phyloP scores from a whole-genome alignment of 1,140 invertebrate genomes.

The Eueides isabella region DNA sequence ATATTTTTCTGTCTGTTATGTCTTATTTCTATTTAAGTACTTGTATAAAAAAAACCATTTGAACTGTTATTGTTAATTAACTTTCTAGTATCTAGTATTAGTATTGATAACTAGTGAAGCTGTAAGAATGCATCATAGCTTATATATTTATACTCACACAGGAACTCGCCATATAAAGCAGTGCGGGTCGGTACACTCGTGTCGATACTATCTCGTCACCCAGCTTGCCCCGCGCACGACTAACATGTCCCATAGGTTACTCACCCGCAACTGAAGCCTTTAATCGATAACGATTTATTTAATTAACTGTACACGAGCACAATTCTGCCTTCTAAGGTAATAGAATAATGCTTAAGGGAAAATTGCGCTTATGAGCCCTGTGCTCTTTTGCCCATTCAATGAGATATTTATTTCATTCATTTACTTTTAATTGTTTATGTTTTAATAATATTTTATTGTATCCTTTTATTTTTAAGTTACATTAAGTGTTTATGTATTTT shows the following conservation, averaged over 20 bases:
- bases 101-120: conserved; percentile 9
- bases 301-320: conserved; percentile 54
- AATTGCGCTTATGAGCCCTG: conserved; percentile 29
- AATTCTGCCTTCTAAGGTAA: conserved; percentile 38
- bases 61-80: neutral
- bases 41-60: neutral
- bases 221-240: conserved; percentile 70
- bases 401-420: conserved; percentile 1
- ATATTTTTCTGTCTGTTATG: no score
- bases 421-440: neutral
- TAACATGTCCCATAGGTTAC: conserved; percentile 54
- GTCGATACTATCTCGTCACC: conserved; percentile 69
- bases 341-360: conserved; percentile 35
- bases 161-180: conserved; percentile 44
- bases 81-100: neutral
- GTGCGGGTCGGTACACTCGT: conserved; percentile 52
- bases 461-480: neutral
- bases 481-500: neutral
- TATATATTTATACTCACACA: conserved; percentile 38
- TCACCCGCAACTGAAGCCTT: conserved; percentile 47
- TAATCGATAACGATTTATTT: conserved; percentile 62
- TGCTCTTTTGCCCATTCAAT: conserved; percentile 31
- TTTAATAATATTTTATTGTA: neutral
- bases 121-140: conserved; percentile 23
- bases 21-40: neutral